These are phyloP conservation scores for Gadopsis bispinosus DNA, from an alignment of 2,797 vertebrate genomes.

Conservation along the genomic window DNA sequence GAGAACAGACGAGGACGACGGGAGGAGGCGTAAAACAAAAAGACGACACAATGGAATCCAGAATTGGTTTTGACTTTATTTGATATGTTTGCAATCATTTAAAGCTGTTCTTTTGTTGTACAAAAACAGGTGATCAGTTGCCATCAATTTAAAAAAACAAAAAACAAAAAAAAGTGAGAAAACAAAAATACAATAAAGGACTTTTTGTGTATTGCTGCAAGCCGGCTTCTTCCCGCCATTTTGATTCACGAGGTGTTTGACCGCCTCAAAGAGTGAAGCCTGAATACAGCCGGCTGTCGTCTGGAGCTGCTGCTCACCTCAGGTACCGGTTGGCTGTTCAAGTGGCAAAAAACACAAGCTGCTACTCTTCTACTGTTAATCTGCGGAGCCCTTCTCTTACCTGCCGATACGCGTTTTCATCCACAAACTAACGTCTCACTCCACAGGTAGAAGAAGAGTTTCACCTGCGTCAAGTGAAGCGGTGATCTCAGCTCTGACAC, in stretches of 20 bases:
- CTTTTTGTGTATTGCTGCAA: conserved; percentile 94
- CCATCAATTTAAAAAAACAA: conserved; percentile 87
- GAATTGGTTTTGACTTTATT: conserved; percentile 76
- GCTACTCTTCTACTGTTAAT: not conserved
- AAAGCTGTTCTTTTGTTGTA: conserved; percentile 93
- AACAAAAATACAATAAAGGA: conserved; percentile 89
- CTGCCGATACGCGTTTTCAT: not conserved
- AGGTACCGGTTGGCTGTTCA: not conserved
- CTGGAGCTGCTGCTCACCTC: not conserved
- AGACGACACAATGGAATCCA: conserved; percentile 69
- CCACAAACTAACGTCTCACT: not conserved
- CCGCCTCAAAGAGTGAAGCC: too few relatives aligned
- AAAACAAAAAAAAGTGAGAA: conserved; percentile 82
- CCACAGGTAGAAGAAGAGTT: not conserved
- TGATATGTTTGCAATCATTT: conserved; percentile 84
- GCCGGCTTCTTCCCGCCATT: conserved; percentile 40
- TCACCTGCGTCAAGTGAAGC: not conserved
- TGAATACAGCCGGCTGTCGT: rapidly evolving
- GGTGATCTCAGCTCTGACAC: not conserved
- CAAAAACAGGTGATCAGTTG: conserved; percentile 90
- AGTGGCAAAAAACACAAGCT: not conserved
- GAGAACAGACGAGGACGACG: conserved; percentile 71
- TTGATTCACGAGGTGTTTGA: conserved; percentile 40
- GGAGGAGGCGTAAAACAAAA: conserved; percentile 80
- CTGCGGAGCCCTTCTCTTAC: not conserved